Percentiles rank a stretch among this genome's conserved stretches.
These are phyloP conservation scores for Bombylius discolor DNA, from an alignment of 2,888 invertebrate species.

Conservation along the genomic window DNA sequence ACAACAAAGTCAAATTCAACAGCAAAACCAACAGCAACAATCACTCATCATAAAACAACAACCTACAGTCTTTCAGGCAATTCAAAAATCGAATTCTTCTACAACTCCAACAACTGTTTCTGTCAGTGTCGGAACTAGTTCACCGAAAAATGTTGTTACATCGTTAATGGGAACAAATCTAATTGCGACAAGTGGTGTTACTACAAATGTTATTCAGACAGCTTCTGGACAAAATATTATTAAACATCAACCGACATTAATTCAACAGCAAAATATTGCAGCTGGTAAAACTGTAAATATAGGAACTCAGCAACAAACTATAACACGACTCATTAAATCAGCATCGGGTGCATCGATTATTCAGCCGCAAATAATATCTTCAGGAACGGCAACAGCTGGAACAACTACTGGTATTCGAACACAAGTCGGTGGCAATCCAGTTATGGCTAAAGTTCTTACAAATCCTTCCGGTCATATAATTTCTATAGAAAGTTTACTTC, in stretches of 20 bases:
- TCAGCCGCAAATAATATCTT: slow-evolving; percentile 6
- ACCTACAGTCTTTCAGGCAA: slow-evolving; percentile 9
- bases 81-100: slow-evolving; percentile 1
- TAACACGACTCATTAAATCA: slow-evolving; percentile 20
- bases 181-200: background rate
- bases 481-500: slow-evolving; percentile 30
- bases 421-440: slow-evolving; percentile 31
- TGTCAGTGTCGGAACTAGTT: slow-evolving; percentile 2
- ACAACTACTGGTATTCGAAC: slow-evolving; percentile 13
- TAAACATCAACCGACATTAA: slow-evolving; percentile 8
- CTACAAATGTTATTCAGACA: background rate
- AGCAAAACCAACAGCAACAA: slow-evolving; percentile 12
- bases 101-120: slow-evolving; percentile 1
- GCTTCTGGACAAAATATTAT: slow-evolving; percentile 4
- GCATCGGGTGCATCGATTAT: slow-evolving; percentile 4
- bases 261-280: slow-evolving; percentile 11
- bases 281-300: slow-evolving; percentile 11
- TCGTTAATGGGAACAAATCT: slow-evolving; percentile 7
- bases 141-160: slow-evolving; percentile 7
- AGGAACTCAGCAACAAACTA: slow-evolving; percentile 15
- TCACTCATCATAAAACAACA: slow-evolving; percentile 16
- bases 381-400: slow-evolving; percentile 3
- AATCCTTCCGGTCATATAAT: slow-evolving; percentile 43
- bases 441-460: slow-evolving; percentile 60
- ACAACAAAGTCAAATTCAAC: background rate